Conservation (phyloP, 2,113 vertebrate genomes). For the Cnemophilus loriae region DNA sequence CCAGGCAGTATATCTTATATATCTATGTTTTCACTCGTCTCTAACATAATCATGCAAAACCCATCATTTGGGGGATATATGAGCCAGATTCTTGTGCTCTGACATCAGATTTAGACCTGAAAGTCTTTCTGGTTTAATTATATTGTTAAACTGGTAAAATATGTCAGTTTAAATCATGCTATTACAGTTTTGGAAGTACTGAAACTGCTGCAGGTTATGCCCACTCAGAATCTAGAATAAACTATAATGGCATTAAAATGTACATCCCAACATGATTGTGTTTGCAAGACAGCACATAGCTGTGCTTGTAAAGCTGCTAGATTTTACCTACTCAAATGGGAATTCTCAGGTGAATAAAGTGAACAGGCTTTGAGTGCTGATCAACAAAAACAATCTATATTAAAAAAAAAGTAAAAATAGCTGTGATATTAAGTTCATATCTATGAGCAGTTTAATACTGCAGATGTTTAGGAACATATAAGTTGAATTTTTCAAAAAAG, state of each 20-base stretch:
- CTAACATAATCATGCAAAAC: background rate
- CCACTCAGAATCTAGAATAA: background rate
- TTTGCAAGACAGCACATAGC: background rate
- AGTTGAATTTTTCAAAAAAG: conserved; percentile 45
- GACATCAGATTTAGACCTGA: conserved; percentile 30
- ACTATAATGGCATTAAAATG: background rate
- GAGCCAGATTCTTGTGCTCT: conserved; percentile 5
- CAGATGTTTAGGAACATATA: conserved; percentile 11
- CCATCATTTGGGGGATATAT: background rate
- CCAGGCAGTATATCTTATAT: background rate
- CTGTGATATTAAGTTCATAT: background rate
- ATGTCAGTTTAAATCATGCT: background rate
- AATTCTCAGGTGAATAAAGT: background rate
- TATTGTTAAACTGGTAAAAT: background rate
- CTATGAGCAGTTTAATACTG: background rate
- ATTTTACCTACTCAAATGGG: background rate
- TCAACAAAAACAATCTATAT: background rate
- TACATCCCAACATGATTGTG: background rate
- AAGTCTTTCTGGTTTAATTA: conserved; percentile 22
- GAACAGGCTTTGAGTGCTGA: background rate
- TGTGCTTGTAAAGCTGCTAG: background rate
- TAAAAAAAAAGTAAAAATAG: background rate
- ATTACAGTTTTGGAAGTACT: background rate
- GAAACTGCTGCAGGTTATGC: conserved; percentile 12
- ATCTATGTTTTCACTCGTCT: background rate